Percentiles rank a stretch among this genome's conserved stretches.
These are phyloP conservation scores for Drosophila affinis DNA, from an alignment of 2,888 invertebrate species.

Conservation along the genomic window DNA sequence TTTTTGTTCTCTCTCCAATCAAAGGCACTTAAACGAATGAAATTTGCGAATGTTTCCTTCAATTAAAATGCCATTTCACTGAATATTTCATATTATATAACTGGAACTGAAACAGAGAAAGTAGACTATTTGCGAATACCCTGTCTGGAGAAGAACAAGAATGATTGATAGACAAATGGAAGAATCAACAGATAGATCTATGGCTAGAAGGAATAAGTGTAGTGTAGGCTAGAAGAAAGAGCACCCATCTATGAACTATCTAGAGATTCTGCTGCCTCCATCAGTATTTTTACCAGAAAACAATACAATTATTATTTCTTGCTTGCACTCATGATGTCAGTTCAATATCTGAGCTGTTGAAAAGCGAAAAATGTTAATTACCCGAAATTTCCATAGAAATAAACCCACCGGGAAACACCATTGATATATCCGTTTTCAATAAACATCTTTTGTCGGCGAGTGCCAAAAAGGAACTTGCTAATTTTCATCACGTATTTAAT, in stretches of 20 bases:
- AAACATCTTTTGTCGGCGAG: constrained; percentile 46
- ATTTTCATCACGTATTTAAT: constrained; percentile 48
- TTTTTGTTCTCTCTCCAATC: neutral
- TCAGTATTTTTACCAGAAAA: no score
- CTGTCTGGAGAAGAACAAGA: neutral
- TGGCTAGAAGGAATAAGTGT: no score
- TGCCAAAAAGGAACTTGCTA: constrained; percentile 10
- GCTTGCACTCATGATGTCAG: neutral
- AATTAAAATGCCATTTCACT: constrained; percentile 42
- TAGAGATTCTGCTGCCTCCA: no score
- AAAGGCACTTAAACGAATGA: neutral
- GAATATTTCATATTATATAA: constrained; percentile 1
- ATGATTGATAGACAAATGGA: neutral
- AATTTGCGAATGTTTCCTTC: constrained; percentile 25
- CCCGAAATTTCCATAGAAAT: constrained; percentile 18
- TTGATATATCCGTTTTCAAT: neutral
- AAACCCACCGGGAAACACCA: neutral
- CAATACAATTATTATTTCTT: neutral
- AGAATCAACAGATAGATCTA: no score
- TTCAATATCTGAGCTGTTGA: constrained; percentile 30
- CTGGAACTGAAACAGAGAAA: neutral
- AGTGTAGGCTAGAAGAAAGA: neutral
- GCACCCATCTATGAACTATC: no score
- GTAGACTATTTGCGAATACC: neutral
- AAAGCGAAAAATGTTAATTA: constrained; percentile 32